Evolutionary conservation across 2,888 invertebrate genomes (phyloP), one percentile per base, ranked within the genome.

Genomic region (Caradrina clavipalpis): DNA sequence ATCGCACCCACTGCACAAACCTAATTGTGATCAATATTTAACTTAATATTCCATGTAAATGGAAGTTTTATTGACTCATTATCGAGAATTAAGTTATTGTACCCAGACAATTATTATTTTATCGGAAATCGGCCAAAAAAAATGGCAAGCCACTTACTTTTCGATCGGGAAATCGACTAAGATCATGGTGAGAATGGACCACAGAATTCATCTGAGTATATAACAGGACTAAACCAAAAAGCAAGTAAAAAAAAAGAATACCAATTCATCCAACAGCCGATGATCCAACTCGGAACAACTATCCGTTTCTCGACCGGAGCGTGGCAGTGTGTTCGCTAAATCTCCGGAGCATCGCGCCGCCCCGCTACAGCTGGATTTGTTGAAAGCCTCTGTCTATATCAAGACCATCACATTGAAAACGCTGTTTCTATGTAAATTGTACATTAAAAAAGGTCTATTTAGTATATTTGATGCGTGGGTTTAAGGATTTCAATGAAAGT

Each of bases 371-470:
- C 54, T 50, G 57, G 57, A 72, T 81, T 70, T 73, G 50, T 26
- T 47, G 51, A 53, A 75, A 78, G 64, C 56, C 69, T 63, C 21
- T 53, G 69, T 71, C 77, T 75, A 47, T 67, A 65, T 56, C 60
- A 60, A 66, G 42, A 78, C 72, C 64, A 66, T 68, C 57, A 73
- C 78, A 76, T 67, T 59, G 69, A 49, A 72, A 72, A 64, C n/a
- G 64, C 59, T 67, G 73, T 73, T 81, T 79, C 66, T 67, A 81
- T 76, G 63, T 81, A 79, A 73, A 81, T 71, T 55, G 15, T 45
- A 53, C 69, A 57, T 73, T 76, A 67, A 60, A 79, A 81, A 70
- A 68, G 79, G 57, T 68, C 61, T 57, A 47, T 69, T 59, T 65
- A 65, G 54, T 74, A 26, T 45, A 62, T 26, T 50, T 17, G 35